Evolutionary conservation across 2,888 invertebrate genomes (phyloP), one percentile per base, ranked within the genome.

Genomic region (Nasonia oneida): DNA sequence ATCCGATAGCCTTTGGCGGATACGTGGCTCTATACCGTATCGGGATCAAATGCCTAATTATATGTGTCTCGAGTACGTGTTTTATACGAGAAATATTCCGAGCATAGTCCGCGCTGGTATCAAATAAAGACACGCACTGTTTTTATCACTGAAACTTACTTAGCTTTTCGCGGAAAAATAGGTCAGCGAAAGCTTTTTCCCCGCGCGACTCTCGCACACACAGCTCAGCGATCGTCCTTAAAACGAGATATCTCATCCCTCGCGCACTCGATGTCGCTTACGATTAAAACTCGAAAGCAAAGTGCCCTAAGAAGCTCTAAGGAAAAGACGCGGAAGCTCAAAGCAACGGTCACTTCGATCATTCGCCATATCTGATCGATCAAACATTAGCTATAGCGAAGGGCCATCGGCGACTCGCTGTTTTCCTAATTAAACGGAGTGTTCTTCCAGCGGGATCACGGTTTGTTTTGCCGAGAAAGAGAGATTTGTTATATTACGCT

Each of bases 281-380:
- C 57, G 57, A 61, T 61, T 61, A 61, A 61, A 61, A n/a, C n/a
- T 61, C n/a, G 29, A 61, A 61, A 61, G 53, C 53, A 53, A 53
- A 18, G 47, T 47, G 1, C 3, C 15, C 18, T 53, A 53, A 53
- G 53, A 15, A 53, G 23, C 57, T 61, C 57, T 5, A 2, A 0
- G n/a, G 57, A 61, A 61, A n/a, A 61, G 57, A n/a, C n/a, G n/a
- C 57, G 5, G 23, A n/a, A 18, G n/a, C n/a, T 61, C 57, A 61
- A 61, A 61, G 57, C n/a, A 37, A 37, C 0, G 8, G 57, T 6
- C 57, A 61, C 18, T 61, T 8, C 18, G 23, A 18, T 61, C n/a
- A 61, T 61, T 61, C 57, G n/a, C 57, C 57, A 6, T 61, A 61
- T n/a, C 57, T 23, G 57, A 61, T 61, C 57, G 57, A n/a, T 61